phyloP scores from a whole-genome alignment of 1,140 invertebrate species.

The Brachionus paranguensis region DNA sequence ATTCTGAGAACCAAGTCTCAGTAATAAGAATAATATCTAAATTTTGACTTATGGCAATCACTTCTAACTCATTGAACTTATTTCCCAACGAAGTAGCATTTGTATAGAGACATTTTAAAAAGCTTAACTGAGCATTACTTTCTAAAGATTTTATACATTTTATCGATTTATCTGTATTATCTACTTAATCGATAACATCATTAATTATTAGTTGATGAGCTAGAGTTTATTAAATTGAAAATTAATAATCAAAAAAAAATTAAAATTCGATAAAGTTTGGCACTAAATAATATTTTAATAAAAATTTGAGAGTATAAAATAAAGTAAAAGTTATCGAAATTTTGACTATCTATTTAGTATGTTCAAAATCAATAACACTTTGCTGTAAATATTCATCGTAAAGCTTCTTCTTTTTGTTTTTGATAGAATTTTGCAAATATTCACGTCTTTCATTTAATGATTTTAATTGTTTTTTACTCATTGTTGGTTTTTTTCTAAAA shows the following conservation, averaged over 20 bases:
- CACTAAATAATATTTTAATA: background rate
- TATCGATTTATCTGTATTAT: too few relatives aligned
- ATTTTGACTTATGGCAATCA: too few relatives aligned
- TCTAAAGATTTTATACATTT: too few relatives aligned
- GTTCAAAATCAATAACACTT: conserved; percentile 59
- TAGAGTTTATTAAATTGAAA: background rate
- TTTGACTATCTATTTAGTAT: background rate
- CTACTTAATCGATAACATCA: background rate
- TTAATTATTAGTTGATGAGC: background rate
- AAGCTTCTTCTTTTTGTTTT: conserved; percentile 58
- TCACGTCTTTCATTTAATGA: conserved; percentile 55
- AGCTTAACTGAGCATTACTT: too few relatives aligned
- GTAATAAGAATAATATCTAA: too few relatives aligned
- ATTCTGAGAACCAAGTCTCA: too few relatives aligned
- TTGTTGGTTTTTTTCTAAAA: conserved; percentile 51
- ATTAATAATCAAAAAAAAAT: background rate
- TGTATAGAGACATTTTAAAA: too few relatives aligned
- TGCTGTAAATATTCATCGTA: conserved; percentile 59
- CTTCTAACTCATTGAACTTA: too few relatives aligned
- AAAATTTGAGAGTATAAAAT: background rate
- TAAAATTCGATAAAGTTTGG: background rate
- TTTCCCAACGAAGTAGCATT: too few relatives aligned
- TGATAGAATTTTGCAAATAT: conserved; percentile 56
- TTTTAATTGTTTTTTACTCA: conserved; percentile 56
- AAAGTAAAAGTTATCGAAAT: background rate